Percentiles rank a stretch among this genome's conserved stretches.
These are phyloP conservation scores for Microplitis deprimator DNA, from an alignment of 2,888 invertebrate species.

Conservation along the genomic window DNA sequence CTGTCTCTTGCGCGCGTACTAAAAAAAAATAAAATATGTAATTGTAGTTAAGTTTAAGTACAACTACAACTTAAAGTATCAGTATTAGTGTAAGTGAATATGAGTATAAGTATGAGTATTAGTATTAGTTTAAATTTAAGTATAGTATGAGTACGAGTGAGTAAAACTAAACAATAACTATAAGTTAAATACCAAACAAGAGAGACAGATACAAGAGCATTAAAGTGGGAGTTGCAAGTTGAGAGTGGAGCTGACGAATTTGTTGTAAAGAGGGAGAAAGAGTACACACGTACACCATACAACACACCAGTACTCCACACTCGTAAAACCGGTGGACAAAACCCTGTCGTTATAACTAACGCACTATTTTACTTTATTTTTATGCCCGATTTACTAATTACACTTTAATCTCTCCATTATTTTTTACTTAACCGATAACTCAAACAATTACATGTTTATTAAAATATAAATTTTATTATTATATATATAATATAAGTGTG, in stretches of 20 bases:
- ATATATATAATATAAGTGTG: too few species aligned
- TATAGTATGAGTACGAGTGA: neutral
- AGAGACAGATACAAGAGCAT: neutral
- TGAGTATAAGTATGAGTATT: neutral
- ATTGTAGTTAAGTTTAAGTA: neutral
- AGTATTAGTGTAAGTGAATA: neutral
- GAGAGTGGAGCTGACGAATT: neutral
- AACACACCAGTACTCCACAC: neutral
- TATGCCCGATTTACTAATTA: neutral
- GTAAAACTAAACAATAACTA: neutral
- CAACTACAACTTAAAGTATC: neutral
- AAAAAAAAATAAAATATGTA: neutral
- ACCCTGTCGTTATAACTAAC: neutral
- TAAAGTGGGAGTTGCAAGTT: neutral
- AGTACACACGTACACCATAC: neutral
- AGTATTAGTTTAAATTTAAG: neutral
- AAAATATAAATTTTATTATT: too few species aligned
- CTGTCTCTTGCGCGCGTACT: slow-evolving; percentile 26
- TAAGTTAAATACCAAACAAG: neutral
- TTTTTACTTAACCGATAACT: too few species aligned
- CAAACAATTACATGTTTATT: too few species aligned
- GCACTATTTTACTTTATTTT: neutral
- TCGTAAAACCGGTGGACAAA: slow-evolving; percentile 12
- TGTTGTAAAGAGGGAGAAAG: neutral
- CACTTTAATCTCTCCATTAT: neutral